Evolutionary conservation across 2,888 invertebrate species (phyloP).

Genomic region (Gortyna flavago): DNA sequence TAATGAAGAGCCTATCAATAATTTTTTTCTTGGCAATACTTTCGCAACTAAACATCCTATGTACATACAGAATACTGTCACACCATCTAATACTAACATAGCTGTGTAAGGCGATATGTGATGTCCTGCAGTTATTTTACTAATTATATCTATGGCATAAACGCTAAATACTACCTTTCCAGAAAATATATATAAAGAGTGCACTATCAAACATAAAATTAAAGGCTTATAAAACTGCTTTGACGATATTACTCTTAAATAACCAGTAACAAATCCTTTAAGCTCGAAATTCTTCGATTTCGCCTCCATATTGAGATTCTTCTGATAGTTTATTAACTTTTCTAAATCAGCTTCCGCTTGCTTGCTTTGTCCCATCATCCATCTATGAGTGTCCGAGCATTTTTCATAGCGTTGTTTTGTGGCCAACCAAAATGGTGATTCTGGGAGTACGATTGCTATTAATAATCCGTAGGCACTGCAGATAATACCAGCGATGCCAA

Average conservation of each 20-base stretch:
- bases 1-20: constrained; percentile 45
- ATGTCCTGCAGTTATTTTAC: constrained; percentile 65
- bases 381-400: constrained; percentile 55
- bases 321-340: constrained; percentile 52
- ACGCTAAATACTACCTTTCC: constrained; percentile 60
- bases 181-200: constrained; percentile 49
- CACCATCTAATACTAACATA: constrained; percentile 58
- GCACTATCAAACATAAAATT: constrained; percentile 41
- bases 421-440: constrained; percentile 71
- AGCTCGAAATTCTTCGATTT: constrained; percentile 27
- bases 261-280: constrained; percentile 32
- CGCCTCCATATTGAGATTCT: constrained; percentile 30
- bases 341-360: constrained; percentile 55
- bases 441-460: constrained; percentile 66
- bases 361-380: constrained; percentile 61
- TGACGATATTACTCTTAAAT: constrained; percentile 20
- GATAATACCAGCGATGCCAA: constrained; percentile 63
- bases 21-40: constrained; percentile 46
- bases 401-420: constrained; percentile 41
- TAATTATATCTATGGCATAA: constrained; percentile 71
- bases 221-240: constrained; percentile 49
- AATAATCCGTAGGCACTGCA: constrained; percentile 57
- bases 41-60: constrained; percentile 50
- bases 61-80: constrained; percentile 51
- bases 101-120: constrained; percentile 50